Conservation (phyloP, 2,888 invertebrate genomes). For the Hypercompe scribonia region DNA sequence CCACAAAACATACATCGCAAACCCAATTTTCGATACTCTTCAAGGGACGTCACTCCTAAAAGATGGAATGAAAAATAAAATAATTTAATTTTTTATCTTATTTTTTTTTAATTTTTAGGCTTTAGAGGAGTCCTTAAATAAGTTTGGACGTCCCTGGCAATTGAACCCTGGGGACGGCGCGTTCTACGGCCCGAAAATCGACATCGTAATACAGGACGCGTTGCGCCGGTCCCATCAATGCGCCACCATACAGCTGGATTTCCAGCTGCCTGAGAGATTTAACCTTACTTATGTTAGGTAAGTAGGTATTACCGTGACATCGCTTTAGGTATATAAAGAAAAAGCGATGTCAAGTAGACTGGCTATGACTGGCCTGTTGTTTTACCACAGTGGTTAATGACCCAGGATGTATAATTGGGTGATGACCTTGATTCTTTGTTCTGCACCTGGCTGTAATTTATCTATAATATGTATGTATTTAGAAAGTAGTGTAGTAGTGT, state of each 20-base stretch:
- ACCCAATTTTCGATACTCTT: background rate
- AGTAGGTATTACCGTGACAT: background rate
- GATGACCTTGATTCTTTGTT: too few species aligned
- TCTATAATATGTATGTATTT: too few species aligned
- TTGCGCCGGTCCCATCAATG: slow-evolving; percentile 96
- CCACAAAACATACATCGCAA: background rate
- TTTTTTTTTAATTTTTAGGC: slow-evolving; percentile 83
- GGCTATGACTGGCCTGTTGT: too few species aligned
- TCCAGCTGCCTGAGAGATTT: slow-evolving; percentile 97
- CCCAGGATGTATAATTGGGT: too few species aligned
- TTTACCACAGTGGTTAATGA: too few species aligned
- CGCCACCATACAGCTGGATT: slow-evolving; percentile 99
- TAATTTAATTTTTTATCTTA: too few species aligned
- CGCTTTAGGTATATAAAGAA: background rate
- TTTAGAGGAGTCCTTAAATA: slow-evolving; percentile 93
- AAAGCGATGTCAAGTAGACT: background rate
- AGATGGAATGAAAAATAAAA: too few species aligned
- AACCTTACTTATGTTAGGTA: slow-evolving; percentile 92
- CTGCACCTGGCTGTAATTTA: too few species aligned
- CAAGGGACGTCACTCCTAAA: too few species aligned
- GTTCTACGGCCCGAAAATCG: slow-evolving; percentile 99
- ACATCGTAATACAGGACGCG: slow-evolving; percentile 98
- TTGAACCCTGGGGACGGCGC: slow-evolving; percentile 98
- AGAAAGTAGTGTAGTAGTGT: too few species aligned
- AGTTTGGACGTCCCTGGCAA: slow-evolving; percentile 95